phyloP scores from a whole-genome alignment of 2,797 vertebrate genomes.

The Lates japonicus region DNA sequence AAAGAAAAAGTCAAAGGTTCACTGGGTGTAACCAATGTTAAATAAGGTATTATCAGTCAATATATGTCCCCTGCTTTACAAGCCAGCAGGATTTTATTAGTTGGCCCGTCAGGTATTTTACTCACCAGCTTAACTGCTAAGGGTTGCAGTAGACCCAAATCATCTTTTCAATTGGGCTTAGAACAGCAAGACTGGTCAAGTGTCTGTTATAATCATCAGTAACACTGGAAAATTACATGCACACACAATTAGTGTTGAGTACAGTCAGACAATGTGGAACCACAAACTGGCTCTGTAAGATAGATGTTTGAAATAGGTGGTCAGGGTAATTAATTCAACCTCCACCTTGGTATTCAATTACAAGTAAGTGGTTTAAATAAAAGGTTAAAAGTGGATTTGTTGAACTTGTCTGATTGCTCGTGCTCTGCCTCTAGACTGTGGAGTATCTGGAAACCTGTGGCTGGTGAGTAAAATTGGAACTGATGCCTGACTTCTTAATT shows the following conservation, averaged over 20 bases:
- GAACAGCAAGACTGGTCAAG: conserved; percentile 1
- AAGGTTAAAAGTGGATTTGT: not conserved
- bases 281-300: not conserved
- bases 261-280: conserved; percentile 1
- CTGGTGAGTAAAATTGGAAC: not conserved
- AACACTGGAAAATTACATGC: not conserved
- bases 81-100: not conserved
- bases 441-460: no score
- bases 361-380: conserved; percentile 5
- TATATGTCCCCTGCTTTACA: not conserved
- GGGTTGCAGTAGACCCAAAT: not conserved
- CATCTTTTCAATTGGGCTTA: not conserved
- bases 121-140: not conserved
- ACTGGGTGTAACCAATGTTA: not conserved
- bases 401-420: not conserved
- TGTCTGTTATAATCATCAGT: conserved; percentile 7
- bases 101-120: not conserved
- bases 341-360: conserved; percentile 16
- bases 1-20: conserved; percentile 39
- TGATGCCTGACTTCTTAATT: conserved; percentile 8
- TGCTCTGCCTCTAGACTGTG: not conserved
- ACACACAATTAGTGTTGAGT: conserved; percentile 12
- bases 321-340: conserved; percentile 5
- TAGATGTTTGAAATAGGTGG: conserved; percentile 3
- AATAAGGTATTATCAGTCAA: conserved; percentile 7